Conservation (phyloP, 2,797 vertebrate genomes). For the Galago senegalensis region DNA sequence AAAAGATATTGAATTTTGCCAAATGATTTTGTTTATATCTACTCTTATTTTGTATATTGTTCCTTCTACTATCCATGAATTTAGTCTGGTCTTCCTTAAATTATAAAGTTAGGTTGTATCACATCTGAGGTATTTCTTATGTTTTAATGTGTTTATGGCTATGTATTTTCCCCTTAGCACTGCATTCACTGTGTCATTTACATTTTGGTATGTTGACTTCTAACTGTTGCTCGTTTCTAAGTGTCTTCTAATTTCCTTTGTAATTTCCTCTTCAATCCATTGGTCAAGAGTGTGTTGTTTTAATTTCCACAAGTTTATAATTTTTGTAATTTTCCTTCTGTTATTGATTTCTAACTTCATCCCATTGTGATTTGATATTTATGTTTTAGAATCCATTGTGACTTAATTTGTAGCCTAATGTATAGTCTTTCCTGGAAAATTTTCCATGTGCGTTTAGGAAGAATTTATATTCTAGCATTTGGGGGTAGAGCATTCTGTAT, state of each 20-base stretch:
- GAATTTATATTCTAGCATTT: not conserved
- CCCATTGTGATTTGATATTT: not conserved
- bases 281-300: not conserved
- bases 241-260: not conserved
- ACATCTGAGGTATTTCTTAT: not conserved
- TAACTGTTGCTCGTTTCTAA: not conserved
- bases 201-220: not conserved
- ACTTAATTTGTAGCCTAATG: not conserved
- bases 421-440: not conserved
- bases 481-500: not conserved
- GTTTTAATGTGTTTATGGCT: not conserved
- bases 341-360: not conserved
- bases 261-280: not conserved
- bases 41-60: not conserved
- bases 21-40: not conserved
- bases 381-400: not conserved
- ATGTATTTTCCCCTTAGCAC: not conserved
- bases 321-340: not conserved
- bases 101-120: not conserved
- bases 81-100: not conserved
- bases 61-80: not conserved
- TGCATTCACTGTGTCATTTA: not conserved
- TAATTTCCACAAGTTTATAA: not conserved
- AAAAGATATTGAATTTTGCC: not conserved
- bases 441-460: not conserved